Evolutionary conservation across 1,140 invertebrate genomes (phyloP).

Genomic region (Drosophila bocqueti): DNA sequence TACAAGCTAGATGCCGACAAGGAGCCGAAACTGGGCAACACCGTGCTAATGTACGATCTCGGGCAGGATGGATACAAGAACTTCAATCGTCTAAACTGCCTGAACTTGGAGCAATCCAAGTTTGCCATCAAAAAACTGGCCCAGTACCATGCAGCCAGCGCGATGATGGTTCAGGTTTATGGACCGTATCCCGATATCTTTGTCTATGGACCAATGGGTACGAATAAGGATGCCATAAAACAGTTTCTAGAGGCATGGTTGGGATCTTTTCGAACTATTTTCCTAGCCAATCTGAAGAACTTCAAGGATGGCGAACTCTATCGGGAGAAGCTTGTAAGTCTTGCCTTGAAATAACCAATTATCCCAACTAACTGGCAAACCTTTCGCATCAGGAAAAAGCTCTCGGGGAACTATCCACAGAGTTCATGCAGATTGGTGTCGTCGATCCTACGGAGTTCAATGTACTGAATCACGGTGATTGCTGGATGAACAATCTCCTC

Average conservation of each 20-base stretch:
- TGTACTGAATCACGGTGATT: slow-evolving; percentile 88
- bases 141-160: slow-evolving; percentile 86
- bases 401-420: neutral
- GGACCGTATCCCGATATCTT: slow-evolving; percentile 52
- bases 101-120: slow-evolving; percentile 86
- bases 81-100: slow-evolving; percentile 86
- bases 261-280: slow-evolving; percentile 28
- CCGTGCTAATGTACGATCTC: slow-evolving; percentile 86
- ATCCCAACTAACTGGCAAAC: neutral
- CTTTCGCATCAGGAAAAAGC: slow-evolving; percentile 1
- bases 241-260: slow-evolving; percentile 54
- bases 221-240: neutral
- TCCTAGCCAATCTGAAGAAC: slow-evolving; percentile 51
- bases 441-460: slow-evolving; percentile 86
- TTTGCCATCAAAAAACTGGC: slow-evolving; percentile 86
- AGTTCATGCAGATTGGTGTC: slow-evolving; percentile 13
- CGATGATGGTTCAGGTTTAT: slow-evolving; percentile 37
- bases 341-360: too few relatives aligned
- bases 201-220: slow-evolving; percentile 39
- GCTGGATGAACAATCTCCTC: slow-evolving; percentile 89
- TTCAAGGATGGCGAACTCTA: slow-evolving; percentile 52
- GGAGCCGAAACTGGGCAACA: slow-evolving; percentile 51
- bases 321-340: slow-evolving; percentile 55
- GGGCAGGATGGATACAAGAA: slow-evolving; percentile 86
- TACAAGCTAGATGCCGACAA: slow-evolving; percentile 31